Base-by-base conservation (phyloP, 2,888 invertebrate genomes). In the Callimorpha dominula region DNA sequence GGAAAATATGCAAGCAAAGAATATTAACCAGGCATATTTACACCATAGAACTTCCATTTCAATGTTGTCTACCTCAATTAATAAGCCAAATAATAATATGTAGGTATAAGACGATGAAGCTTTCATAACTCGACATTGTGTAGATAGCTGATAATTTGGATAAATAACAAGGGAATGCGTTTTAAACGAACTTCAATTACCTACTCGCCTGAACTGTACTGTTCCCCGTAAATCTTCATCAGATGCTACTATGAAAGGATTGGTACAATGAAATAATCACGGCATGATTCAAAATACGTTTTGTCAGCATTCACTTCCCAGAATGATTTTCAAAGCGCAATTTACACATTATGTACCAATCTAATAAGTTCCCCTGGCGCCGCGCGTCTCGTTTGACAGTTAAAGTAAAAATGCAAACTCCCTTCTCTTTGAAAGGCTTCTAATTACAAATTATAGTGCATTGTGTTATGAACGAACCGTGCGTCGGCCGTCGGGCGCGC, bases 381-480 rank as follows among this genome's bases (percentile, higher is more conserved):
- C 73, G 72, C 43, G 68, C 68, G 46, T 62, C 66, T 57, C 57
- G 62, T 69, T 46, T 67, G 64, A 46, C 78, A 67, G 43, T 54
- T n/a, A 17, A 62, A 64, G 31, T 69, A 80, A 80, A 82, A 83
- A 73, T 70, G 8, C 63, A 68, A 72, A 78, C 73, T 77, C 82
- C 77, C 69, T 78, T 76, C 73, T 68, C 68, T 68, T 72, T 85
- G 78, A 85, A 83, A 81, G 74, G 79, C 73, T 81, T 84, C 82
- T 85, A 78, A 84, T 85, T 80, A 78, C 74, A 68, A 84, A 84
- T 84, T 83, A 84, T 75, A 75, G 75, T 54, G 77, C 77, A 81
- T 83, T 85, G 83, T 83, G 50, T 60, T 57, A 20, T 63, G 54
- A 69, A 72, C 66, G 71, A 71, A n/a, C 68, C 69, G 62, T n/a